Evolutionary conservation across 2,888 invertebrate species (phyloP), one percentile per base, ranked within the genome.

Genomic region (Sturmia bella): DNA sequence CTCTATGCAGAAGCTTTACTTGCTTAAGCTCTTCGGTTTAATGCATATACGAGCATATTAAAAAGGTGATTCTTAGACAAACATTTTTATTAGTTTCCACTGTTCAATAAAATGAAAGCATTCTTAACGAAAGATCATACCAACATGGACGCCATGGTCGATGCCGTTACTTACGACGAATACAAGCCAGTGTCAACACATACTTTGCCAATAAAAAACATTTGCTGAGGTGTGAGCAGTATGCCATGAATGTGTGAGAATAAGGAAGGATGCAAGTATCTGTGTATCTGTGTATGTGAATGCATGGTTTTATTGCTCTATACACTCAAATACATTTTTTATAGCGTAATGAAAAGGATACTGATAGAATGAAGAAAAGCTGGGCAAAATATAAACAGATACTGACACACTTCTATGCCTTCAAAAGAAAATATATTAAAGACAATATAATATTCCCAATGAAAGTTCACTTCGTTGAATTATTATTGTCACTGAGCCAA

Each of bases 121-220:
- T 56, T 27, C 61, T 75, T 75, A 75, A 56, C 79, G 72, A 64
- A 76, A 69, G 79, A 79, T 75, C 72, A 66, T 54, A 61, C 69
- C 80, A 83, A 77, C 74, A 75, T 83, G 83, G 83, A 85, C 85
- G 86, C 86, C 87, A 87, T 87, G 76, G 68, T 77, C 85, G 83
- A 84, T 84, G 82, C 78, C 89, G 89, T 89, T 89, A 89, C 86
- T 89, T 89, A 89, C 90, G 87, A 89, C 89, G 87, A 89, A 89
- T 89, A 88, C 89, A 89, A 86, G 88, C 89, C 88, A 87, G 87
- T 89, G 89, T 90, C 89, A 89, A 89, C 89, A 90, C 89, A 89
- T 89, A 89, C 90, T 89, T 89, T 88, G 84, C 85, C 86, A 87
- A 85, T 85, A 85, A 85, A 64, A 82, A 57, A 59, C n/a, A 37